phyloP scores from a whole-genome alignment of 2,888 invertebrate genomes.

The Tromatobia lineatoria region DNA sequence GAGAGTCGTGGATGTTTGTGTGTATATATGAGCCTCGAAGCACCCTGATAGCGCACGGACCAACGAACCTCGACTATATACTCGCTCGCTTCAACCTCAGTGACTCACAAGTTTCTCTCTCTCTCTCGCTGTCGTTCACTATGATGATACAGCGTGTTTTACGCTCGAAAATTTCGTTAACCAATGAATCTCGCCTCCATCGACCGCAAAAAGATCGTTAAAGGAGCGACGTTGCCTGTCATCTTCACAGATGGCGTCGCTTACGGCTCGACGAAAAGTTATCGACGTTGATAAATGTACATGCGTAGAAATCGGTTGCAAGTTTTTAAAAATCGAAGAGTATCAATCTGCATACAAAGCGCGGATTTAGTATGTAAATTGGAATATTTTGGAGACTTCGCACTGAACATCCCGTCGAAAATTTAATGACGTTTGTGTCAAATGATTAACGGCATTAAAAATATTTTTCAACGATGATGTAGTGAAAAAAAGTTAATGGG shows the following conservation, averaged over 20 bases:
- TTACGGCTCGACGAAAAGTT: not conserved
- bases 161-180: slow-evolving; percentile 16
- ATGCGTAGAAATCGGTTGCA: not conserved
- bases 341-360: too few species aligned
- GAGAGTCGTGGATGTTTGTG: not conserved
- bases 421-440: too few species aligned
- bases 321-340: too few species aligned
- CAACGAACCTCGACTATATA: slow-evolving; percentile 33
- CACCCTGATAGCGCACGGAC: slow-evolving; percentile 30
- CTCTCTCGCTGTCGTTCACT: not conserved
- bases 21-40: not conserved
- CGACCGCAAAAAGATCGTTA: slow-evolving; percentile 21
- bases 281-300: not conserved
- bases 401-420: too few species aligned
- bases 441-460: too few species aligned
- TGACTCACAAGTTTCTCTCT: not conserved
- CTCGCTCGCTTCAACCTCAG: not conserved
- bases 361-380: too few species aligned
- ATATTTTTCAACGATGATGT: too few species aligned
- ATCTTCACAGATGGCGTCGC: not conserved
- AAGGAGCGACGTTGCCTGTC: not conserved
- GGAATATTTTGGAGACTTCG: too few species aligned
- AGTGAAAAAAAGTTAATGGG: too few species aligned
- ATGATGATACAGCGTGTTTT: slow-evolving; percentile 26
- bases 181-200: slow-evolving; percentile 9